Evolutionary conservation across 2,797 vertebrate species (phyloP).

Genomic region (Sardinella longiceps): DNA sequence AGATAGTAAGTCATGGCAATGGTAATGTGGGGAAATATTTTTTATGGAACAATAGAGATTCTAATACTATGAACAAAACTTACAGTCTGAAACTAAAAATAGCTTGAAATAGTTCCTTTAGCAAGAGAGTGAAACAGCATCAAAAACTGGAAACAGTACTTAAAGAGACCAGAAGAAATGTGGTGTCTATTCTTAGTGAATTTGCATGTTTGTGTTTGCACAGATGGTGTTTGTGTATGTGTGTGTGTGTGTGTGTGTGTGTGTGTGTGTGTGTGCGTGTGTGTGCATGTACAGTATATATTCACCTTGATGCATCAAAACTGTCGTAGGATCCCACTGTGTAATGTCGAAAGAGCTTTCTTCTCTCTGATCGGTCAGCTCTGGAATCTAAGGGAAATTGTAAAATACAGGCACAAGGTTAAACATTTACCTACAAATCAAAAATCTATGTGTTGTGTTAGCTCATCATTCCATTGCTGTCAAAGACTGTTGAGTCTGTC

Average conservation of each 20-base stretch:
- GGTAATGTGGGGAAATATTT: background rate
- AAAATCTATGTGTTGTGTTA: background rate
- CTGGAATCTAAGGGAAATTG: constrained; percentile 77
- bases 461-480: background rate
- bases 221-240: background rate
- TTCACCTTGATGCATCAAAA: constrained; percentile 85
- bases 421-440: background rate
- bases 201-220: constrained; percentile 18
- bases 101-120: background rate
- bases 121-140: background rate
- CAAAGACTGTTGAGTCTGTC: background rate
- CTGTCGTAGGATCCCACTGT: constrained; percentile 89
- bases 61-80: background rate
- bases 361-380: constrained; percentile 77
- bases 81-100: background rate
- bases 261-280: background rate
- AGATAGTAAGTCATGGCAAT: background rate
- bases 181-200: background rate
- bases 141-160: background rate
- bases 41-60: background rate
- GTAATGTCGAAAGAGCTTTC: constrained; percentile 88
- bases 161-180: background rate
- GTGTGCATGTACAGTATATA: background rate
- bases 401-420: constrained; percentile 12
- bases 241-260: background rate